Evolutionary conservation across 2,113 vertebrate species (phyloP).

Genomic region (Mohoua ochrocephala): DNA sequence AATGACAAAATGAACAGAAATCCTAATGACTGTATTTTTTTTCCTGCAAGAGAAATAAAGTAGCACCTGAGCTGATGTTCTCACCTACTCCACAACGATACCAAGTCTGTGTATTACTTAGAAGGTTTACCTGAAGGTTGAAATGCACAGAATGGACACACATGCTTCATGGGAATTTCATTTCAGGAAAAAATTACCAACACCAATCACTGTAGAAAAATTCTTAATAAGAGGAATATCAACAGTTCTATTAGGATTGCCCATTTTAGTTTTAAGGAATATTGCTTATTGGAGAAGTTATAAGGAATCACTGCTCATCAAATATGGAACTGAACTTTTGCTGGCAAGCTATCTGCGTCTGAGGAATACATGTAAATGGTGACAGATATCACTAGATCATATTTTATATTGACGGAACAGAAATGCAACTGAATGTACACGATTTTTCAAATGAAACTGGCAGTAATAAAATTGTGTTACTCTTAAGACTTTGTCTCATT

Average conservation of each 20-base stretch:
- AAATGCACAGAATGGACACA: not conserved
- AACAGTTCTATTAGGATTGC: not conserved
- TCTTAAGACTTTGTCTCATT: not conserved
- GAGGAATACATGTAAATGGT: not conserved
- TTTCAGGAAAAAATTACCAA: not conserved
- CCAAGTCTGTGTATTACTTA: not conserved
- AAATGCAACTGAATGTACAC: not conserved
- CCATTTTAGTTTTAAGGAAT: not conserved
- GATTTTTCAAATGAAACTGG: not conserved
- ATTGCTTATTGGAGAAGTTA: not conserved
- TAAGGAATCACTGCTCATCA: not conserved
- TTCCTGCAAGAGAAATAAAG: not conserved
- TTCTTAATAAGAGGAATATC: not conserved
- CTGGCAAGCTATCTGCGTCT: not conserved
- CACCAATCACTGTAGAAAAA: not conserved
- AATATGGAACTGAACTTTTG: not conserved
- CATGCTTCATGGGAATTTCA: accelerated
- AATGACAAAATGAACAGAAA: not conserved
- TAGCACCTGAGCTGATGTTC: not conserved
- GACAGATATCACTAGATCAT: not conserved
- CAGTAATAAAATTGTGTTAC: not conserved
- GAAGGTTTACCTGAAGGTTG: not conserved
- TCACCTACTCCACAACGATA: not conserved
- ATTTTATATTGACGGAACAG: not conserved
- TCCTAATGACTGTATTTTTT: not conserved